These are phyloP conservation scores for Hanleya hanleyi DNA, from an alignment of 2,888 invertebrate species.

Conservation along the genomic window DNA sequence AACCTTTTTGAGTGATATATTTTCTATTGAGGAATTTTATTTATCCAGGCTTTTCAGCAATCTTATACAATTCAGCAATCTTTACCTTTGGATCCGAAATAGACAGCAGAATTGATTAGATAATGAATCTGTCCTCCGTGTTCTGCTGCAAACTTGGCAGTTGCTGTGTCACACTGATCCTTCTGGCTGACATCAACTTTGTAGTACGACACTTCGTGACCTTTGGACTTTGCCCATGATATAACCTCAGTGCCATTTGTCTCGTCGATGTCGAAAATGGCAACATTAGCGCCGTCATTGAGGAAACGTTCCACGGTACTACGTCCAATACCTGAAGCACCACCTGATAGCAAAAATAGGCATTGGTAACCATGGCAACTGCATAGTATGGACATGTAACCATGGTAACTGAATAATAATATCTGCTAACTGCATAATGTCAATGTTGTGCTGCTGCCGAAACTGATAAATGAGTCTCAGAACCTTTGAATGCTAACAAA, in stretches of 20 bases:
- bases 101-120: conserved; percentile 19
- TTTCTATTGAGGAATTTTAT: too few relatives aligned
- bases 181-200: neutral
- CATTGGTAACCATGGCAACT: too few relatives aligned
- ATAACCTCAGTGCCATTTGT: neutral
- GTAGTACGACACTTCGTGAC: neutral
- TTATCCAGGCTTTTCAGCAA: too few relatives aligned
- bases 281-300: neutral
- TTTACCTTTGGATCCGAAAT: conserved; percentile 25
- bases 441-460: too few relatives aligned
- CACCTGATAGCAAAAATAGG: too few relatives aligned
- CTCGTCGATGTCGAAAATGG: neutral
- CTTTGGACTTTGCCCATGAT: neutral
- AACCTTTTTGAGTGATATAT: too few relatives aligned
- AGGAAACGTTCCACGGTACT: neutral
- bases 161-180: neutral
- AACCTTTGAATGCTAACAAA: too few relatives aligned
- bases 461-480: too few relatives aligned
- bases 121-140: conserved; percentile 7
- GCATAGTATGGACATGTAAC: too few relatives aligned
- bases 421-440: too few relatives aligned
- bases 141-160: neutral
- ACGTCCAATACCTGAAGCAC: neutral
- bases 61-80: too few relatives aligned
- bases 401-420: too few relatives aligned